A percentile compares a stretch with the other conserved stretches of the same genome.
These are phyloP conservation scores for Cheilosia scutellata DNA, from an alignment of 2,888 invertebrate species.

Conservation along the genomic window DNA sequence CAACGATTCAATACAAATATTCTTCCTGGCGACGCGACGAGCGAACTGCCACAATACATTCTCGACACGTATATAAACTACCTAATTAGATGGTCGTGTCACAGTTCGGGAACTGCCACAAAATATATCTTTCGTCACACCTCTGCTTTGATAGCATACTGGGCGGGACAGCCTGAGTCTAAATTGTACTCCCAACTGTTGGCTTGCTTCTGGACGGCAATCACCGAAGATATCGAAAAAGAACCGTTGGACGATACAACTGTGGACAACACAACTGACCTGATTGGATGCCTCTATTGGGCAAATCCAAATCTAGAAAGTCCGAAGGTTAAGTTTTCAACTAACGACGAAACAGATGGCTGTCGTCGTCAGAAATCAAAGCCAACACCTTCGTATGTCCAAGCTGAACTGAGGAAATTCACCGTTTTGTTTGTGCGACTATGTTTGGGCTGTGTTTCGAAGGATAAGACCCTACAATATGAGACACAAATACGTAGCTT, in stretches of 20 bases:
- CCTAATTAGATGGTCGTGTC: constrained; percentile 85
- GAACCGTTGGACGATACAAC: constrained; percentile 77
- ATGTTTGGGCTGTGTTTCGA: constrained; percentile 86
- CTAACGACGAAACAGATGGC: constrained; percentile 76
- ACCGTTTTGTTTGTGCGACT: constrained; percentile 80
- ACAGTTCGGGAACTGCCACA: constrained; percentile 81
- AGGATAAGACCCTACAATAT: constrained; percentile 84
- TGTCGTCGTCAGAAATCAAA: constrained; percentile 52
- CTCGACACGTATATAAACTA: constrained; percentile 80
- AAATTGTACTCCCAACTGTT: constrained; percentile 79
- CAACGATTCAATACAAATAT: constrained; percentile 84
- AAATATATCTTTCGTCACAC: constrained; percentile 85
- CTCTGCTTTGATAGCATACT: constrained; percentile 85
- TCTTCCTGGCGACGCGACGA: constrained; percentile 54
- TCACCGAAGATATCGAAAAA: constrained; percentile 77
- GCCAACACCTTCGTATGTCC: constrained; percentile 48
- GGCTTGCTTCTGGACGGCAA: constrained; percentile 81
- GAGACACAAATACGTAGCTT: constrained; percentile 85
- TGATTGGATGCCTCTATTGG: constrained; percentile 82
- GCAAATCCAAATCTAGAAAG: constrained; percentile 83
- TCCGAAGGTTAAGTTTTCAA: constrained; percentile 86
- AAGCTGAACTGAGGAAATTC: constrained; percentile 79
- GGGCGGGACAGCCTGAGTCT: constrained; percentile 84
- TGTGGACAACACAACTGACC: constrained; percentile 83
- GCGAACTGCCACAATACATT: constrained; percentile 76